phyloP scores from a whole-genome alignment of 92 coral and sea anemone species.

The Paragorgia papillata region DNA sequence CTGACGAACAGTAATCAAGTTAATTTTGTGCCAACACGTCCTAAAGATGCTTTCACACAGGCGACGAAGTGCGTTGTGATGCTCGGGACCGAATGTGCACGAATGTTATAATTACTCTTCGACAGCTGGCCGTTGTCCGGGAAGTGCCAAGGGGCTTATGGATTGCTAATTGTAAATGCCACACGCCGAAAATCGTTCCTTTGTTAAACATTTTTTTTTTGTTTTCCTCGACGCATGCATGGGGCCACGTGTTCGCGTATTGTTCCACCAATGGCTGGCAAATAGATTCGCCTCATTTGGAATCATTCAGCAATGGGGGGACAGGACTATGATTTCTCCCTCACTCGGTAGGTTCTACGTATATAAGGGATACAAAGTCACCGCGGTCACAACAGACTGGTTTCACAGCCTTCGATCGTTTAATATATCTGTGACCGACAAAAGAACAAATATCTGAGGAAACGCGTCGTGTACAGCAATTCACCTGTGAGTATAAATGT shows the following conservation, averaged over 20 bases:
- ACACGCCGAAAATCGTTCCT: conserved; percentile 94
- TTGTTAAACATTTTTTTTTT: conserved; percentile 97
- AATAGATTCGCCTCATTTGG: background rate
- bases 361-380: too few relatives aligned
- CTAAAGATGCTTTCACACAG: conserved; percentile 87
- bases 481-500: conserved; percentile 20
- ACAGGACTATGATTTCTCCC: background rate
- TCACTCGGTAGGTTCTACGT: too few relatives aligned
- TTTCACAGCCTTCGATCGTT: too few relatives aligned
- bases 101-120: conserved; percentile 96
- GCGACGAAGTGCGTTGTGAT: conserved; percentile 91
- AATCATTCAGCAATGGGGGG: background rate
- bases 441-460: conserved; percentile 11
- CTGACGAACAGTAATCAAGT: background rate
- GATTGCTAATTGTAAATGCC: conserved; percentile 73
- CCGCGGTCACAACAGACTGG: too few relatives aligned
- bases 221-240: conserved; percentile 64
- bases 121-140: conserved; percentile 29
- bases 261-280: conserved; percentile 56
- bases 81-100: conserved; percentile 75
- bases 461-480: background rate
- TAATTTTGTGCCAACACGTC: conserved; percentile 12
- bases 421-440: conserved; percentile 26
- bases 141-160: conserved; percentile 35
- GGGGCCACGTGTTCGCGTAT: conserved; percentile 89